phyloP scores from a whole-genome alignment of 2,888 invertebrate species.

The Latheticus oryzae region DNA sequence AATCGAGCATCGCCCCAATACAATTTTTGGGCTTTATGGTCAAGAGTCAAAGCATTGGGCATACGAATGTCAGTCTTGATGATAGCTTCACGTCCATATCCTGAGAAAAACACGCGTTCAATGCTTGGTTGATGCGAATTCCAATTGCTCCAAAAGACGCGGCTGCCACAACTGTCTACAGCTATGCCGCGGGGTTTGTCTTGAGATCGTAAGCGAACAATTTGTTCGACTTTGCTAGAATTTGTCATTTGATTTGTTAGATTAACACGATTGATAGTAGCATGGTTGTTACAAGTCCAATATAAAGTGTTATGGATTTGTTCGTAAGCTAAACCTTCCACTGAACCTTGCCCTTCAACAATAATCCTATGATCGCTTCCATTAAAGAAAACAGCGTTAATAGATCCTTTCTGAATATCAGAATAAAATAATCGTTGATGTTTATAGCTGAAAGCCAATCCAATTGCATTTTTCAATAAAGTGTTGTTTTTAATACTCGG shows the following conservation, averaged over 20 bases:
- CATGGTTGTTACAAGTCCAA: slow-evolving; percentile 88
- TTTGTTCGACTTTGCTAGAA: slow-evolving; percentile 65
- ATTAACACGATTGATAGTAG: slow-evolving; percentile 75
- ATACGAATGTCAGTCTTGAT: slow-evolving; percentile 84
- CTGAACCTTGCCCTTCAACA: slow-evolving; percentile 80
- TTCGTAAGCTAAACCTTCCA: slow-evolving; percentile 88
- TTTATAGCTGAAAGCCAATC: slow-evolving; percentile 82
- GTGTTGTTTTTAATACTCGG: slow-evolving; percentile 78
- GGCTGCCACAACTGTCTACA: slow-evolving; percentile 82
- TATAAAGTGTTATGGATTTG: slow-evolving; percentile 76
- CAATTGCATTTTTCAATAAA: slow-evolving; percentile 87
- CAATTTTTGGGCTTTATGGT: slow-evolving; percentile 78
- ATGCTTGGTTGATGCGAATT: slow-evolving; percentile 83
- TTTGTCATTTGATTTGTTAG: slow-evolving; percentile 65
- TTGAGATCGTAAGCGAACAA: slow-evolving; percentile 74
- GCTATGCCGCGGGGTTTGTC: slow-evolving; percentile 89
- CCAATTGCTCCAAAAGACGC: slow-evolving; percentile 93
- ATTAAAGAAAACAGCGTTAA: slow-evolving; percentile 85
- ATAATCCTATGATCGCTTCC: slow-evolving; percentile 78
- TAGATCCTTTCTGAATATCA: slow-evolving; percentile 87
- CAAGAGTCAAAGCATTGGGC: slow-evolving; percentile 86
- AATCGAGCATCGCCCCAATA: slow-evolving; percentile 90
- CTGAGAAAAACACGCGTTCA: slow-evolving; percentile 74
- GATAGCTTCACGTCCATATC: slow-evolving; percentile 74
- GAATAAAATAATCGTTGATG: slow-evolving; percentile 83